Evolutionary conservation across 2,113 vertebrate species (phyloP), one percentile per base, ranked within the genome.

Genomic region (Bubo blakistoni): DNA sequence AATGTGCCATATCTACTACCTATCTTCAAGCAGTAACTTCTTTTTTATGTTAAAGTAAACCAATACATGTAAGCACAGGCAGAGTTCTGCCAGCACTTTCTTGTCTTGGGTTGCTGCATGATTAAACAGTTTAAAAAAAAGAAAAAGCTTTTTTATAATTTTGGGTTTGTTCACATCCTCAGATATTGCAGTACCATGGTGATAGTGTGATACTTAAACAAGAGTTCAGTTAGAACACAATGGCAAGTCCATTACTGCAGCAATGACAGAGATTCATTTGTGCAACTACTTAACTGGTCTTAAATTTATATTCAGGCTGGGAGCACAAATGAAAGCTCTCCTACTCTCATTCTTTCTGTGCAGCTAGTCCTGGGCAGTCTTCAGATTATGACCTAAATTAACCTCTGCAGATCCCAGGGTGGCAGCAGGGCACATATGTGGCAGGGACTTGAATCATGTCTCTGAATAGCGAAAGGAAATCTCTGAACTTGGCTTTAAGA

Each of bases 1-100:
- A 42, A 42, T 14, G 18, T 1, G 2, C 13, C 7, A 17, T 36
- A 44, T 2, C 0, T 54, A 7, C 16, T 90, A 36, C 10, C 17
- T 58, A 6, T 58, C 18, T 83, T 62, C 62, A 57, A 58, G 42
- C 10, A 66, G 22, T 24, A 76, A 47, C 16, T 52, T 19, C 25
- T 16, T 73, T 49, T 70, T 70, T 51, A 2, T 44, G 16, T 38
- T 65, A 34, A 86, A 85, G 14, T 55, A 49, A 88, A 90, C 36
- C 42, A 83, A 27, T 11, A 8, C 49, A 59, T 58, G 34, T 61
- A 88, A 61, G 9, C 14, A 52, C 80, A 42, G n/a, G 44, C 62
- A 86, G 34, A 55, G 13, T 77, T 84, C 34, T 90, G 29, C 36
- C 20, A 95, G 15, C 6, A 51, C n/a, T n/a, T 42, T 19, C 4